These are phyloP conservation scores for Nycteola revayana DNA, from an alignment of 2,888 invertebrate genomes.

Conservation along the genomic window DNA sequence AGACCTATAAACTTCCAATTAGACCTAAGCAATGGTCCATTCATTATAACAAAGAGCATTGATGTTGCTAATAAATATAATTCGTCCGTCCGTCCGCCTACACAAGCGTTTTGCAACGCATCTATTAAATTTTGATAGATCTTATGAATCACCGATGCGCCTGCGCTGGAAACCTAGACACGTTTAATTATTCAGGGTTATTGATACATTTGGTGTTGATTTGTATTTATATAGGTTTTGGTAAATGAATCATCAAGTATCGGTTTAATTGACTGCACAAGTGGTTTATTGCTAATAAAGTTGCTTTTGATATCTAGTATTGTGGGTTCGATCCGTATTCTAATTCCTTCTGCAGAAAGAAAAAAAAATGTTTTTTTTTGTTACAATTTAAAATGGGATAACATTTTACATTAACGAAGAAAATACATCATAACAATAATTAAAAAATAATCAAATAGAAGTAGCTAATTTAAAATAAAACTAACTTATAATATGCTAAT, in stretches of 20 bases:
- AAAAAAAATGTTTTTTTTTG: no score
- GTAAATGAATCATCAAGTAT: slow-evolving; percentile 18
- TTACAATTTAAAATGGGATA: no score
- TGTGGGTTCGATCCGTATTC: no score
- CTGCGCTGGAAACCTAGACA: slow-evolving; percentile 31
- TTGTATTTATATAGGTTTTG: slow-evolving; percentile 33
- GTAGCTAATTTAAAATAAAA: no score
- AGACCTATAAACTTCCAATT: slow-evolving; percentile 30
- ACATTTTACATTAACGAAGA: no score
- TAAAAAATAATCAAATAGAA: no score
- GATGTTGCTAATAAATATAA: slow-evolving; percentile 49
- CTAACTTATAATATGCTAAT: no score
- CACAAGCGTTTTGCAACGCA: slow-evolving; percentile 57
- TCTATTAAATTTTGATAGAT: slow-evolving; percentile 67
- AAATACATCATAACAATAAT: no score
- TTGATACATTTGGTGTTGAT: slow-evolving; percentile 24
- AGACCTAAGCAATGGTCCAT: slow-evolving; percentile 31
- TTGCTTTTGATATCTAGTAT: no score
- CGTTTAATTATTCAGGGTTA: slow-evolving; percentile 37
- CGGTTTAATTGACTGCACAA: no score
- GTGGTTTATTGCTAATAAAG: no score
- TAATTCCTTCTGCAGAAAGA: no score
- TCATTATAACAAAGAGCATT: slow-evolving; percentile 45
- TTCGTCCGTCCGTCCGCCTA: slow-evolving; percentile 50
- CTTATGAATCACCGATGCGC: slow-evolving; percentile 43